These are phyloP conservation scores for Itoplectis maculator DNA, from an alignment of 2,888 invertebrate genomes.

Conservation along the genomic window DNA sequence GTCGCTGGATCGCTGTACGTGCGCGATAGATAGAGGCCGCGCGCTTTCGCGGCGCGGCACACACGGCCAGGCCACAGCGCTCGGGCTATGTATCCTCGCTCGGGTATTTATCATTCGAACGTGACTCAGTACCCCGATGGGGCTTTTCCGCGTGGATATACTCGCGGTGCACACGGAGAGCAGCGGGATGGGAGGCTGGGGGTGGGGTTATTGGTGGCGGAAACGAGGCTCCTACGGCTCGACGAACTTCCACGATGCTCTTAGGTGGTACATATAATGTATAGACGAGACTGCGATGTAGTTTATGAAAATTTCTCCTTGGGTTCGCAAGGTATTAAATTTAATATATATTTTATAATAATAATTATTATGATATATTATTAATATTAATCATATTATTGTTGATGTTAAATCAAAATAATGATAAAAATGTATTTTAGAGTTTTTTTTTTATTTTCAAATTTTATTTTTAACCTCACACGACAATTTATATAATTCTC, in stretches of 20 bases:
- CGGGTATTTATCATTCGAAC: slow-evolving; percentile 77
- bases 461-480: slow-evolving; percentile 26
- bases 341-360: too few relatives aligned
- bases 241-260: slow-evolving; percentile 39
- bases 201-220: slow-evolving; percentile 56
- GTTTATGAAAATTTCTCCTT: background rate
- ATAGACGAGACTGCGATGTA: background rate
- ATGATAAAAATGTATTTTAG: too few relatives aligned
- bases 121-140: slow-evolving; percentile 73
- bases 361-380: too few relatives aligned
- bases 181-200: slow-evolving; percentile 27
- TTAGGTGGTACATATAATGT: background rate
- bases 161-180: too few relatives aligned
- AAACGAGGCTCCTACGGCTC: slow-evolving; percentile 37
- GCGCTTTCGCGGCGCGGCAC: slow-evolving; percentile 15
- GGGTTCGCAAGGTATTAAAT: background rate
- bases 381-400: too few relatives aligned
- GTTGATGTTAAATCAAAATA: too few relatives aligned
- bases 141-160: slow-evolving; percentile 60
- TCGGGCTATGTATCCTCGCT: slow-evolving; percentile 62
- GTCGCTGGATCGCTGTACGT: slow-evolving; percentile 53
- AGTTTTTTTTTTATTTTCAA: background rate
- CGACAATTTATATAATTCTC: background rate
- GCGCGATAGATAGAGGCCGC: slow-evolving; percentile 48
- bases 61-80: too few relatives aligned